phyloP scores from a whole-genome alignment of 2,888 invertebrate genomes.

The Anodontia alba region DNA sequence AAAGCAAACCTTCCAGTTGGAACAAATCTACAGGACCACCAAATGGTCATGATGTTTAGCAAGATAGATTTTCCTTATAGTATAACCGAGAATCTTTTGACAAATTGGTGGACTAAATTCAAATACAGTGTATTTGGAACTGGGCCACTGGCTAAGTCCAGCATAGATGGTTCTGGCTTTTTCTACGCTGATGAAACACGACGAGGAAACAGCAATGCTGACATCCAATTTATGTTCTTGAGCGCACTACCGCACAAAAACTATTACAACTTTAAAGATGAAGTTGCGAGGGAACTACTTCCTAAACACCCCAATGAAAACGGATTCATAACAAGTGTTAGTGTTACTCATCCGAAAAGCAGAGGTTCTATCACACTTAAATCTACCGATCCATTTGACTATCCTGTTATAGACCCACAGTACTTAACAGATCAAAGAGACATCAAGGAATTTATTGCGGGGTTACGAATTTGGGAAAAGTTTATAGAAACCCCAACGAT shows the following conservation, averaged over 20 bases:
- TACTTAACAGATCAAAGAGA: conserved; percentile 27
- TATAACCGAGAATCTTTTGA: not conserved
- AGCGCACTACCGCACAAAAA: not conserved
- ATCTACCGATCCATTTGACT: conserved; percentile 31
- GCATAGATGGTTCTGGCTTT: conserved; percentile 22
- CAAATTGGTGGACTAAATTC: conserved; percentile 22
- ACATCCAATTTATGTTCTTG: conserved; percentile 34
- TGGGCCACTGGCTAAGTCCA: not conserved
- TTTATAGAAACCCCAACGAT: conserved; percentile 38
- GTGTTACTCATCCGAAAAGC: conserved; percentile 84
- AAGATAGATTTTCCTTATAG: conserved; percentile 19
- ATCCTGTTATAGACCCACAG: conserved; percentile 26
- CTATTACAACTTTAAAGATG: not conserved
- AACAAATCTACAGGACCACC: conserved; percentile 78
- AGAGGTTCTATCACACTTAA: conserved; percentile 4
- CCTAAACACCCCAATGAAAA: conserved; percentile 75
- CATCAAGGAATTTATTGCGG: conserved; percentile 15
- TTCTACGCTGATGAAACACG: not conserved
- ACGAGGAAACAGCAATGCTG: conserved; percentile 16
- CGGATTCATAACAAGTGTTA: conserved; percentile 36
- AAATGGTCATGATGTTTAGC: conserved; percentile 35
- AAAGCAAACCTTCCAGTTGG: conserved; percentile 80
- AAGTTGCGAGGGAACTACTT: not conserved
- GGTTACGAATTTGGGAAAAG: not conserved
- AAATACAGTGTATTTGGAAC: conserved; percentile 10